Conservation (phyloP, 2,113 vertebrate species). For the Tautogolabrus adspersus region DNA sequence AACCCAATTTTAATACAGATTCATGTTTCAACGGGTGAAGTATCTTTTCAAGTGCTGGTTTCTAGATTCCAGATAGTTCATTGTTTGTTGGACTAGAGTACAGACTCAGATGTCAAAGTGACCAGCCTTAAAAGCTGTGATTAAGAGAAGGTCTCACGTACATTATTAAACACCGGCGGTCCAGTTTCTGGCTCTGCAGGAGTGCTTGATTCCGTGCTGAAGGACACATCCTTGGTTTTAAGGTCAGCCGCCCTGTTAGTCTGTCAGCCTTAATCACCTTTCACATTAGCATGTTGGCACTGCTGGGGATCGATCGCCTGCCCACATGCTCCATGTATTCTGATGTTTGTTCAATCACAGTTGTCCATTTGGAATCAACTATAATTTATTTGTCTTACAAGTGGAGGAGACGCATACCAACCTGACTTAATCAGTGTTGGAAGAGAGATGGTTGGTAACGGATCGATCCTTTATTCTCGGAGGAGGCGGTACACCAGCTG, state of each 20-base stretch:
- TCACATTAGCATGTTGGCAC: slow-evolving; percentile 60
- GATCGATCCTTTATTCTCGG: slow-evolving; percentile 52
- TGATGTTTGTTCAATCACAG: slow-evolving; percentile 65
- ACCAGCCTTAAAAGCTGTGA: background rate
- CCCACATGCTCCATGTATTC: slow-evolving; percentile 34
- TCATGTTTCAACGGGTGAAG: no score
- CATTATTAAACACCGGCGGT: background rate
- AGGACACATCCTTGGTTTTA: slow-evolving; percentile 51
- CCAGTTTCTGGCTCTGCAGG: background rate
- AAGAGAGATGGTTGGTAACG: slow-evolving; percentile 19
- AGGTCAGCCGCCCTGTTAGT: slow-evolving; percentile 53
- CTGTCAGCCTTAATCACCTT: slow-evolving; percentile 59
- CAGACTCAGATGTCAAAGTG: background rate
- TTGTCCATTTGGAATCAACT: slow-evolving; percentile 63
- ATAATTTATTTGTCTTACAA: slow-evolving; percentile 73
- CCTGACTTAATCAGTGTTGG: slow-evolving; percentile 59
- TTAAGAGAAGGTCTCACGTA: background rate
- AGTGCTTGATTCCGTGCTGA: slow-evolving; percentile 11
- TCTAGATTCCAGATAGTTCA: background rate
- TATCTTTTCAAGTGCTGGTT: background rate
- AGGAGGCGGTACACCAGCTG: slow-evolving; percentile 5
- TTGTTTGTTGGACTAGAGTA: background rate
- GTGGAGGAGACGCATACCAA: slow-evolving; percentile 48
- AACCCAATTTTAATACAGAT: no score
- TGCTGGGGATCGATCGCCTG: slow-evolving; percentile 50